Percentiles rank a stretch among this genome's conserved stretches.
phyloP scores from a whole-genome alignment of 2,888 invertebrate species.

The Agonopterix subpropinquella region DNA sequence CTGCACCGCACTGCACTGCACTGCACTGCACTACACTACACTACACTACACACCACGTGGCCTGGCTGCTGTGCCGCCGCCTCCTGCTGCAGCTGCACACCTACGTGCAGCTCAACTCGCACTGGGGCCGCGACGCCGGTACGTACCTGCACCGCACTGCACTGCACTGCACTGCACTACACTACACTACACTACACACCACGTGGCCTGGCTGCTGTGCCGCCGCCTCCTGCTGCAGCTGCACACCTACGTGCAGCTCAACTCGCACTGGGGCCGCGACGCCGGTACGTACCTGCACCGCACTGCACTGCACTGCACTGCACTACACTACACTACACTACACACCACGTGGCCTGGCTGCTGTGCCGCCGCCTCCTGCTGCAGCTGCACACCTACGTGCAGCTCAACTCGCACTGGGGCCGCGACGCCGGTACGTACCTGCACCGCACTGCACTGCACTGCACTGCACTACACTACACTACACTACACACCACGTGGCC shows the following conservation, averaged over 20 bases:
- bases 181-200: constrained; percentile 67
- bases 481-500: constrained; percentile 85
- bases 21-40: background rate
- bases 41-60: constrained; percentile 82
- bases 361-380: constrained; percentile 90
- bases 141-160: background rate
- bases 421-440: constrained; percentile 25
- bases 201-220: constrained; percentile 96
- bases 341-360: constrained; percentile 95
- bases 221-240: constrained; percentile 91
- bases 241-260: constrained; percentile 95
- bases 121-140: constrained; percentile 69
- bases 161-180: no score
- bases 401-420: constrained; percentile 82
- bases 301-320: no score
- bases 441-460: background rate
- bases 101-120: constrained; percentile 88
- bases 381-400: constrained; percentile 95
- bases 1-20: background rate
- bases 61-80: constrained; percentile 94
- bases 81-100: constrained; percentile 94
- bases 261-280: constrained; percentile 72
- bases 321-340: background rate
- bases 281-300: constrained; percentile 21
- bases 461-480: background rate